A percentile compares a stretch with the other conserved stretches of the same genome.
phyloP scores from a whole-genome alignment of 30 jellyfish, hydroid and myxozoan genomes.

The Hydractinia echinata region DNA sequence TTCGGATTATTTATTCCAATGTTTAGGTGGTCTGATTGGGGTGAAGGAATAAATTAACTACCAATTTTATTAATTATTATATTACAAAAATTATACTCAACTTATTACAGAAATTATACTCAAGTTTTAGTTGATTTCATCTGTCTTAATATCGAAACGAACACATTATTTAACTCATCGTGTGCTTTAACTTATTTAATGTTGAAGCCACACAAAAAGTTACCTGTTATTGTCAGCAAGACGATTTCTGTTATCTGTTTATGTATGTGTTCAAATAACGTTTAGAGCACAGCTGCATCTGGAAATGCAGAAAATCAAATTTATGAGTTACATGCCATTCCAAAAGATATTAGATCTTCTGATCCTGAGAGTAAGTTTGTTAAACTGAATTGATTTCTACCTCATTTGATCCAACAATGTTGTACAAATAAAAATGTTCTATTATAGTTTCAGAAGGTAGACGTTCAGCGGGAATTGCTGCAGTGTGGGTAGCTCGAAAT shows the following conservation, averaged over 20 bases:
- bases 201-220: too few species aligned
- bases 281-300: slow-evolving; percentile 57
- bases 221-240: background rate
- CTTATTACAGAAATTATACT: too few species aligned
- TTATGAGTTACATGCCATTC: slow-evolving; percentile 87
- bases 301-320: slow-evolving; percentile 51
- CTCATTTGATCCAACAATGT: background rate
- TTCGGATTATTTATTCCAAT: too few species aligned
- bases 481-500: slow-evolving; percentile 97
- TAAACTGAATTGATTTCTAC: background rate
- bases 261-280: background rate
- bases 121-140: too few species aligned
- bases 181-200: too few species aligned
- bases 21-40: too few species aligned
- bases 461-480: slow-evolving; percentile 74
- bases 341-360: slow-evolving; percentile 64
- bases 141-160: too few species aligned
- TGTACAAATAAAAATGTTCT: background rate
- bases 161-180: too few species aligned
- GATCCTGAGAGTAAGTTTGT: slow-evolving; percentile 76
- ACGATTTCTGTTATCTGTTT: background rate
- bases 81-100: too few species aligned
- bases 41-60: too few species aligned
- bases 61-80: too few species aligned
- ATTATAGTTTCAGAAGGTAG: slow-evolving; percentile 79